These are phyloP conservation scores for Triplophysa bombifrons DNA, from an alignment of 2,797 vertebrate genomes.

Conservation along the genomic window DNA sequence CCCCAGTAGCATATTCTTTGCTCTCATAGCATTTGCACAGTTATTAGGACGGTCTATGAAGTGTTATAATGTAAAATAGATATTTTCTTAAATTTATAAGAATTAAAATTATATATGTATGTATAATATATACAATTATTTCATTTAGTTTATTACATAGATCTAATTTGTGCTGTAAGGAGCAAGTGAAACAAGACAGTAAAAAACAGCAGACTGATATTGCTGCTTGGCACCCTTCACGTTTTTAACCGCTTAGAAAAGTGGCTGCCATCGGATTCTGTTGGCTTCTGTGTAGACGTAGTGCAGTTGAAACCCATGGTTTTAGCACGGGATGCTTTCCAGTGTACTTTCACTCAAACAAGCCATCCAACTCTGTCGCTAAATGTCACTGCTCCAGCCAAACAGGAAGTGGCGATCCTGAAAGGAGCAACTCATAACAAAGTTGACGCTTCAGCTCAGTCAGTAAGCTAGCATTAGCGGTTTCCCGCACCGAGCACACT, in stretches of 20 bases:
- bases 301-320: constrained; percentile 14
- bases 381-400: constrained; percentile 61
- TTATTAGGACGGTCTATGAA: neutral
- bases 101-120: neutral
- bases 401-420: constrained; percentile 68
- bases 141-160: constrained; percentile 6
- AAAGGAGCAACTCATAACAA: constrained; percentile 52
- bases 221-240: constrained; percentile 15
- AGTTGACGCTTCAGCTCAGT: constrained; percentile 36
- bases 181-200: constrained; percentile 28
- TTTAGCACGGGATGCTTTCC: constrained; percentile 23
- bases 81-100: neutral
- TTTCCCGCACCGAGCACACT: constrained; percentile 12
- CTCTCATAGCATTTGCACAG: neutral
- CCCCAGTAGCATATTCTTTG: neutral
- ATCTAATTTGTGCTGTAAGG: neutral
- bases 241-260: constrained; percentile 53
- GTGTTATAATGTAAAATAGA: neutral
- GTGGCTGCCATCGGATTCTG: constrained; percentile 41
- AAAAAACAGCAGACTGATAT: constrained; percentile 8
- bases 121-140: neutral
- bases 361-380: constrained; percentile 55
- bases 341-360: constrained; percentile 55
- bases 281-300: constrained; percentile 25
- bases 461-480: constrained; percentile 56